Evolutionary conservation across 2,888 invertebrate species (phyloP).

Genomic region (Elegia similella): DNA sequence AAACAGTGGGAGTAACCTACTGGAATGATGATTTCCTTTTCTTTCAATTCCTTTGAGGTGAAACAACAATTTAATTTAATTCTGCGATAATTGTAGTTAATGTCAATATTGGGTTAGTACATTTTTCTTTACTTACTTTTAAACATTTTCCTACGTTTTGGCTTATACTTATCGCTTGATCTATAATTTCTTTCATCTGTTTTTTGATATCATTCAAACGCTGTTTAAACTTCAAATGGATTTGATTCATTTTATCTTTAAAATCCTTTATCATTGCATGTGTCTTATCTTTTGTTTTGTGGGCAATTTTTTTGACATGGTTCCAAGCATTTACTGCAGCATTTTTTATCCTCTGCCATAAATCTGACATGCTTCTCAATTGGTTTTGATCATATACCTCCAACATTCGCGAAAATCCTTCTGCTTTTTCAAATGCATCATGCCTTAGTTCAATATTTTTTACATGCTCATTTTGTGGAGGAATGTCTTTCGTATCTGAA

Average conservation of each 20-base stretch:
- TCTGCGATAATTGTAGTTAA: too few species aligned
- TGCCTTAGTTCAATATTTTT: background rate
- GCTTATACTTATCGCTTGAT: conserved; percentile 32
- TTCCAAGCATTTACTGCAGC: conserved; percentile 41
- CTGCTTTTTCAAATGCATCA: background rate
- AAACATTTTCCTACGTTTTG: conserved; percentile 42
- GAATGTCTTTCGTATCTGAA: background rate
- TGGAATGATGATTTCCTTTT: too few species aligned
- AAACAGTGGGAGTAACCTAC: too few species aligned
- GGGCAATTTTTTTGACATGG: conserved; percentile 39
- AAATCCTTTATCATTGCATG: conserved; percentile 35
- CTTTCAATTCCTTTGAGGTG: too few species aligned
- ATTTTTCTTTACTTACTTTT: conserved; percentile 34
- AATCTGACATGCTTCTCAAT: conserved; percentile 28
- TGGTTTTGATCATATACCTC: conserved; percentile 5
- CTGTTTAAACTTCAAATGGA: conserved; percentile 32
- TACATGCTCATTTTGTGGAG: background rate
- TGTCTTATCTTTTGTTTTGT: conserved; percentile 39
- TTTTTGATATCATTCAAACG: conserved; percentile 34
- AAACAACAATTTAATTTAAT: too few species aligned
- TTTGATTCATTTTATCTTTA: conserved; percentile 35
- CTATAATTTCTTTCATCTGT: conserved; percentile 32
- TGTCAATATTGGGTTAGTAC: too few species aligned
- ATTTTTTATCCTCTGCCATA: conserved; percentile 43
- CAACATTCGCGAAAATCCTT: background rate